Evolutionary conservation across 2,113 vertebrate species (phyloP), one percentile per base, ranked within the genome.

Genomic region (Gadus chalcogrammus): DNA sequence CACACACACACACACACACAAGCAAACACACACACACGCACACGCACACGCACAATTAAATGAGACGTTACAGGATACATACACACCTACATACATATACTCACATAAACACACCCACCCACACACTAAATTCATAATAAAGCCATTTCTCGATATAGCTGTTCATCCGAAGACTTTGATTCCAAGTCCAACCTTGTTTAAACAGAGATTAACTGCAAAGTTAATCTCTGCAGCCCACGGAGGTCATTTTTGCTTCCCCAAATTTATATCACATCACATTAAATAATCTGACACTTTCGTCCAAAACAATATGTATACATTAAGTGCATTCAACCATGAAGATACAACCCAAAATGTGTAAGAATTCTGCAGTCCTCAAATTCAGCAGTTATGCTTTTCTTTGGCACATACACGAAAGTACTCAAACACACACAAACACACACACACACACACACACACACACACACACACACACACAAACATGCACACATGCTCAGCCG

Each of bases 401-500:
- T 20, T 20, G 20, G 20, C 20, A 20, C 20, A 20, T 20, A 20
- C 20, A 20, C 20, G 20, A 20, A 20, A 20, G 20, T 20, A 1
- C 20, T 20, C 20, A 20, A 20, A 20, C 20, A 20, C 20, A 20
- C 20, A 20, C 20, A 20, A 61, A 71, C 24, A 67, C 24, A 38
- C 66, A 55, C 6, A 42, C 52, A 59, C 68, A 73, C 70, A n/a
- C 69, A 69, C 72, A 77, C 70, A 15, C 56, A 58, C 53, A 75
- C 35, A 71, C 27, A 59, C 35, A 58, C 62, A 61, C 67, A 4
- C 35, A 72, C 62, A 73, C 64, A 63, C 74, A 67, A 65, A 35
- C 65, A 16, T 28, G 38, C 18, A 15, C 61, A 56, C 20, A 64
- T 42, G 64, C 61, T 18, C 64, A 53, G 61, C 75, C 48, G 1